Conservation (phyloP, 2,888 invertebrate species). For the Helleia helle region DNA sequence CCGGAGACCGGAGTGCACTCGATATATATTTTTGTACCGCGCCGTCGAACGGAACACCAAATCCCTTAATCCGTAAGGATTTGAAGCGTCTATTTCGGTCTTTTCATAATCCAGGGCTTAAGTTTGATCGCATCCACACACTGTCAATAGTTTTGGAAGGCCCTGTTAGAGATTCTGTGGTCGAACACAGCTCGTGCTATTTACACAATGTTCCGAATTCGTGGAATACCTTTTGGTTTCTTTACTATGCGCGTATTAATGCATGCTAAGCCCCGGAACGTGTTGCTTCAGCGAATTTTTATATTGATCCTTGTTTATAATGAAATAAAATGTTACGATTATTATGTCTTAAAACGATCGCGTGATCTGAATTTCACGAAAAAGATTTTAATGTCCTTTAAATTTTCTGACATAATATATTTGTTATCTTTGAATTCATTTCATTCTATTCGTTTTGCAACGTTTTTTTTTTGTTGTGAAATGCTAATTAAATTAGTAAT, state of each 20-base stretch:
- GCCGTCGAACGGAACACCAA: conserved; percentile 65
- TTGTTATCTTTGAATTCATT: no score
- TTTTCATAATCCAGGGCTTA: conserved; percentile 71
- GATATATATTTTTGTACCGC: conserved; percentile 70
- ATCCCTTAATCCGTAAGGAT: conserved; percentile 71
- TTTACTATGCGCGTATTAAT: conserved; percentile 41
- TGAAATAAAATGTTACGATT: conserved; percentile 17
- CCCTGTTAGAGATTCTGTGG: conserved; percentile 66
- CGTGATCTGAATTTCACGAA: conserved; percentile 2
- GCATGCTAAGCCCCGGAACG: conserved; percentile 43
- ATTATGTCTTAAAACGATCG: conserved; percentile 10
- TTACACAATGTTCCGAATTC: conserved; percentile 49
- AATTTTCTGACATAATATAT: background rate
- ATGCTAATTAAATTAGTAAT: no score
- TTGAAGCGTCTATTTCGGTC: conserved; percentile 73
- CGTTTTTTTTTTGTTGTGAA: background rate
- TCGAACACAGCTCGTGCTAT: conserved; percentile 52
- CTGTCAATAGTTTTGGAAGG: conserved; percentile 73
- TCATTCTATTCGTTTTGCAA: background rate
- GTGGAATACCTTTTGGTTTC: conserved; percentile 61
- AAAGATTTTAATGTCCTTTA: background rate
- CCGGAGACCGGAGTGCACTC: conserved; percentile 69
- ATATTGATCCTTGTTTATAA: conserved; percentile 15
- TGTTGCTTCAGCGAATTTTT: conserved; percentile 37
- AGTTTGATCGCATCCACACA: conserved; percentile 73